Base-by-base conservation (phyloP, 2,888 invertebrate species). In the Allygus modestus region DNA sequence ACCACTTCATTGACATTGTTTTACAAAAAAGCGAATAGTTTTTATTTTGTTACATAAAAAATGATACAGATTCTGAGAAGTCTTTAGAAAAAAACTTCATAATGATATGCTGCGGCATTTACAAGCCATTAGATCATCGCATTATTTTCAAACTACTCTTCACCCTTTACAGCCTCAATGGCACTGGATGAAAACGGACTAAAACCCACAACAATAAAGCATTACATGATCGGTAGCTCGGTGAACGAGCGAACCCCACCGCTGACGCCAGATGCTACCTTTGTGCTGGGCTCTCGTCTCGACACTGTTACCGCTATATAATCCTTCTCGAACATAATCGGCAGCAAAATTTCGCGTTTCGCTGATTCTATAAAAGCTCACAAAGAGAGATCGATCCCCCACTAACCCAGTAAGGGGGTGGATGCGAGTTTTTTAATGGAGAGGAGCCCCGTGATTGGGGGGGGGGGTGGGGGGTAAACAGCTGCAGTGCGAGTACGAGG, bases 391-490 rank as follows among this genome's bases (percentile, higher is more conserved):
- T 82, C 82, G 82, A 82, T 82, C 82, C 82, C 82, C 82, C 71
- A 82, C 71, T 82, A 82, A 82, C 82, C 82, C 73, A 82, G 82
- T 51, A 82, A 82, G 82, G 82, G 82, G 82, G 82, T 82, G 82
- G 82, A 82, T 82, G 41, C 43, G 51, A 71, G 81, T 82, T 82
- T 82, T 82, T 71, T 71, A 71, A 71, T 71, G 51, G 82, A 71
- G 82, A 41, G 82, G 20, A 20, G 71, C 37, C 61, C 37, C 31
- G n/a, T 20, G 28, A 11, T 17, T 41, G 37, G 11, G 54, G 5
- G 31, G 54, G 20, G 41, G n/a, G 61, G 81, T 15, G 33, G 15
- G 61, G 81, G 37, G 37, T 37, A 71, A 71, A 46, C 77, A 77
- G 77, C 77, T 77, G 77, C 77, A 41, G 23, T 71, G 33, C n/a